Evolutionary conservation across 2,797 vertebrate genomes (phyloP).

Genomic region (Microctenopoma lineatum): DNA sequence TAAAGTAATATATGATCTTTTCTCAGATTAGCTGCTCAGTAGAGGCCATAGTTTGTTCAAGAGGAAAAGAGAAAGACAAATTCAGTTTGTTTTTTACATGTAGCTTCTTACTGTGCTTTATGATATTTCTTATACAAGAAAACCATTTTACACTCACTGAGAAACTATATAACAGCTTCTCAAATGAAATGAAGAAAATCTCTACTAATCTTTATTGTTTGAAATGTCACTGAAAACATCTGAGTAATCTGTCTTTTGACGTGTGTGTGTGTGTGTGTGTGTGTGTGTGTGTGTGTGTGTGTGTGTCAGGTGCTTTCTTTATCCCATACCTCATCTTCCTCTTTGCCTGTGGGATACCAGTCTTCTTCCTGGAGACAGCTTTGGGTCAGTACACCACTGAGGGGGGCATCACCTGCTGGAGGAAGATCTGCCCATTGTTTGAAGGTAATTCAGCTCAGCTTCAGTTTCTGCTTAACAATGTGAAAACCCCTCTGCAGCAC

Average conservation of each 20-base stretch:
- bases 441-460: conserved; percentile 84
- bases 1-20: conserved; percentile 19
- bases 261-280: not conserved
- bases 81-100: not conserved
- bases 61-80: not conserved
- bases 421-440: conserved; percentile 93
- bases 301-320: conserved; percentile 92
- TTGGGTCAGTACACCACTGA: conserved; percentile 96
- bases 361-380: conserved; percentile 94
- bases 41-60: conserved; percentile 2
- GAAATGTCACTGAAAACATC: not conserved
- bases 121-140: too few relatives aligned
- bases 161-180: too few relatives aligned
- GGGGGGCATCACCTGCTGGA: conserved; percentile 95
- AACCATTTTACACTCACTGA: too few relatives aligned
- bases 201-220: not conserved
- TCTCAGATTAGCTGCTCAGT: not conserved
- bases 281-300: not conserved
- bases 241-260: conserved; percentile 16
- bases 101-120: not conserved
- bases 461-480: not conserved
- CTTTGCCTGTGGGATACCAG: conserved; percentile 95
- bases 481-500: not conserved
- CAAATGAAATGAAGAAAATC: too few relatives aligned
- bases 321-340: conserved; percentile 98